Evolutionary conservation across 2,797 vertebrate genomes (phyloP).

Genomic region (Bufotes viridis): DNA sequence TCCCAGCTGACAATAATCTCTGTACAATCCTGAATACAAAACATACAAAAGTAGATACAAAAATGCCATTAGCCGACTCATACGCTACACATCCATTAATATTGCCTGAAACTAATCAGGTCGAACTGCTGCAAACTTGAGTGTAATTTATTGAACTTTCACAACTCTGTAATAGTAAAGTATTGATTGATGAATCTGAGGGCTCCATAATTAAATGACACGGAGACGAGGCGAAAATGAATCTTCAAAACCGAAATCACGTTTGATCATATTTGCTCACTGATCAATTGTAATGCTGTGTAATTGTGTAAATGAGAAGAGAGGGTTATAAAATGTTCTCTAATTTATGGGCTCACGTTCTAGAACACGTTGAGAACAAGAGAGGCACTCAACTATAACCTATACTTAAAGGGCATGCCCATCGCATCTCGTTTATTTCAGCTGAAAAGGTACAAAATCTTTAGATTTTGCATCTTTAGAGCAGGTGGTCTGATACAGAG

Average conservation of each 20-base stretch:
- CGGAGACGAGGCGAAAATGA: background rate
- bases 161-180: slow-evolving; percentile 8
- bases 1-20: slow-evolving; percentile 5
- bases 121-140: slow-evolving; percentile 51
- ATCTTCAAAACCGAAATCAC: slow-evolving; percentile 15
- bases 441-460: no score
- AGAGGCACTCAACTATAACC: background rate
- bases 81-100: slow-evolving; percentile 68
- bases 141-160: slow-evolving; percentile 66
- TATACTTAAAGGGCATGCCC: background rate
- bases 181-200: slow-evolving; percentile 18
- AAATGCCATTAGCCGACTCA: background rate
- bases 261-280: slow-evolving; percentile 18
- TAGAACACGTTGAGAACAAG: background rate
- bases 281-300: slow-evolving; percentile 7
- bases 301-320: slow-evolving; percentile 26
- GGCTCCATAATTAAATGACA: background rate
- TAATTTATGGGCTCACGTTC: background rate
- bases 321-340: background rate
- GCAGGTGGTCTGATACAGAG: no score
- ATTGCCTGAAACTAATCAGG: slow-evolving; percentile 71
- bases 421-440: background rate
- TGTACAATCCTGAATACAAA: background rate
- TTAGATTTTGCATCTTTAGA: no score
- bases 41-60: background rate